Percentiles rank a stretch among this genome's conserved stretches.
Evolutionary conservation across 2,888 invertebrate genomes (phyloP).

Genomic region (Cistogaster globosa): DNA sequence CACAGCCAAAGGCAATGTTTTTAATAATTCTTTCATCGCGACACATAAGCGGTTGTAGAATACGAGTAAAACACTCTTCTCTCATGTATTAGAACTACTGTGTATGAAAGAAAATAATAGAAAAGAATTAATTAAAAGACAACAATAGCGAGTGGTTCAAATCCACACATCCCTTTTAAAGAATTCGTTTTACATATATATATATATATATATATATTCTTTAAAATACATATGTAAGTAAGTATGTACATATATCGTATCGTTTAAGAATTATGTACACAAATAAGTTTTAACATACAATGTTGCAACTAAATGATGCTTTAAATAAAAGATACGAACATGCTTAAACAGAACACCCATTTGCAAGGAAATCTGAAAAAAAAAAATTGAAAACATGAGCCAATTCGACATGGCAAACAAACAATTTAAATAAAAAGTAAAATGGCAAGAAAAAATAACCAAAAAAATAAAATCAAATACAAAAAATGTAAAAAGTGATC

Average conservation of each 20-base stretch:
- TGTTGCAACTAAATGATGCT: conserved; percentile 62
- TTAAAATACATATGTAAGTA: too few species aligned
- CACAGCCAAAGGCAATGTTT: too few species aligned
- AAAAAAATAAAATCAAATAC: conserved; percentile 5
- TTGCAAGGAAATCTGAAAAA: background rate
- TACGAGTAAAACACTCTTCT: background rate
- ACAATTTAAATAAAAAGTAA: background rate
- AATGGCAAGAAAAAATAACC: background rate
- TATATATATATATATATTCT: too few species aligned
- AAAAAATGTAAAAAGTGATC: conserved; percentile 41
- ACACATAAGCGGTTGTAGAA: too few species aligned
- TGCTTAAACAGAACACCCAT: conserved; percentile 27
- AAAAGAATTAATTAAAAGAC: too few species aligned
- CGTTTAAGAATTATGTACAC: background rate
- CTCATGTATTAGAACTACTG: background rate
- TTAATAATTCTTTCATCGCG: too few species aligned
- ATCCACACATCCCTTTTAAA: too few species aligned
- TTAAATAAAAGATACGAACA: background rate
- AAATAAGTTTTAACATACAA: conserved; percentile 55
- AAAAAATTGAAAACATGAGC: conserved; percentile 12
- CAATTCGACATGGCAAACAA: conserved; percentile 22
- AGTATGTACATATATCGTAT: too few species aligned
- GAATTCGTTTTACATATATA: too few species aligned
- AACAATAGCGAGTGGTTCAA: too few species aligned
- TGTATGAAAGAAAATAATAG: too few species aligned